Base-by-base conservation (phyloP, 2,888 invertebrate genomes). In the Galerucella pusilla region DNA sequence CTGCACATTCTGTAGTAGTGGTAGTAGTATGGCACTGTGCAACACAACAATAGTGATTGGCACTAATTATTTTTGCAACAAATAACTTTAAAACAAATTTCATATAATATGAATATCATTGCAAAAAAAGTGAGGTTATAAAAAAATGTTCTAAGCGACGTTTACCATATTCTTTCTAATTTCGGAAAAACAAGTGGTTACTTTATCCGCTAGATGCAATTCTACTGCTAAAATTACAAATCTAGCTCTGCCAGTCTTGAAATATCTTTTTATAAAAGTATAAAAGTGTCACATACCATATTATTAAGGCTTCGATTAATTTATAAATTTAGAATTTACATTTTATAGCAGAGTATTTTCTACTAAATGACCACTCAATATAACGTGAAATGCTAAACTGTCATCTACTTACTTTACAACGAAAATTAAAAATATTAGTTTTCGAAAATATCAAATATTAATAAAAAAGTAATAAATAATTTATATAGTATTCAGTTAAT, bases 201-300 rank as follows among this genome's bases (percentile, higher is more conserved):
- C 14, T 52, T 54, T 35, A 28, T 57, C 3, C 12, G 67, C 67
- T 67, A 67, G 49, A 54, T 67, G 67, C 67, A 68, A 68, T 68
- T 42, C 46, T 63, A 70, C 25, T 60, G 49, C 14, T 25, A 70
- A 70, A 70, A 70, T 70, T 63, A 63, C 46, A 70, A 49, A 70
- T 28, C 70, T 70, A 70, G 70, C 63, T 70, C 63, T 52, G 69
- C 70, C 70, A 70, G 70, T 70, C 63, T 63, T 70, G 63, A 60
- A 63, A 60, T 59, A 63, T 35, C 59, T 66, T 66, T 66, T 79
- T 82, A 82, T 81, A 82, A 82, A 82, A 81, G 82, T 82, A 82
- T 79, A 82, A 82, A 82, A 81, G 75, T 80, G 70, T 70, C 70
- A 70, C 74, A 77, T 82, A 81, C 79, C 77, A 78, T 77, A 80